phyloP scores from a whole-genome alignment of 2,888 invertebrate genomes.

The Patella depressa region DNA sequence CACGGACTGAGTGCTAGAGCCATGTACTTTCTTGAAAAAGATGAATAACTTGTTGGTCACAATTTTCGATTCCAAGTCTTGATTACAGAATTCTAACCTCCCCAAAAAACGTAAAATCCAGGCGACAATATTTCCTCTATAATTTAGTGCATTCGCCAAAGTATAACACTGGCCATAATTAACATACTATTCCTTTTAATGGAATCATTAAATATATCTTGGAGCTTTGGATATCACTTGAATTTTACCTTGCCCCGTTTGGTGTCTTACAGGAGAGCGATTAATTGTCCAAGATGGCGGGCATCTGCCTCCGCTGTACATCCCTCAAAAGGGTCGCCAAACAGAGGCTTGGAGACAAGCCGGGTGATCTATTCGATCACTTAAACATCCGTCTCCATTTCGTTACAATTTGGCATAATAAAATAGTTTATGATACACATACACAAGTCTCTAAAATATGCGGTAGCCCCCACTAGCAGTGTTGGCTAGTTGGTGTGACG shows the following conservation, averaged over 20 bases:
- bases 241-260: constrained; percentile 7
- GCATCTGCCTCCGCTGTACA: constrained; percentile 55
- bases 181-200: too few relatives aligned
- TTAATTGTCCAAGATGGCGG: constrained; percentile 56
- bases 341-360: background rate
- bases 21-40: too few relatives aligned
- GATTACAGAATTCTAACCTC: too few relatives aligned
- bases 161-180: too few relatives aligned
- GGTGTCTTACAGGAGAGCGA: constrained; percentile 29
- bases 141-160: too few relatives aligned
- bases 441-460: background rate
- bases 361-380: background rate
- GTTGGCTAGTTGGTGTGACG: constrained; percentile 2
- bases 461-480: background rate
- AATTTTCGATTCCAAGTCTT: too few relatives aligned
- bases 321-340: constrained; percentile 36
- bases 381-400: constrained; percentile 3
- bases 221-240: too few relatives aligned
- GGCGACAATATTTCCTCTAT: too few relatives aligned
- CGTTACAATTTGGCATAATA: background rate
- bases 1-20: too few relatives aligned
- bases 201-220: too few relatives aligned
- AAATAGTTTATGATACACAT: background rate
- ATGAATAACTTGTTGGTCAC: too few relatives aligned
- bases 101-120: too few relatives aligned